These are phyloP conservation scores for Drosophila nebulosa DNA, from an alignment of 1,140 invertebrate genomes.

Conservation along the genomic window DNA sequence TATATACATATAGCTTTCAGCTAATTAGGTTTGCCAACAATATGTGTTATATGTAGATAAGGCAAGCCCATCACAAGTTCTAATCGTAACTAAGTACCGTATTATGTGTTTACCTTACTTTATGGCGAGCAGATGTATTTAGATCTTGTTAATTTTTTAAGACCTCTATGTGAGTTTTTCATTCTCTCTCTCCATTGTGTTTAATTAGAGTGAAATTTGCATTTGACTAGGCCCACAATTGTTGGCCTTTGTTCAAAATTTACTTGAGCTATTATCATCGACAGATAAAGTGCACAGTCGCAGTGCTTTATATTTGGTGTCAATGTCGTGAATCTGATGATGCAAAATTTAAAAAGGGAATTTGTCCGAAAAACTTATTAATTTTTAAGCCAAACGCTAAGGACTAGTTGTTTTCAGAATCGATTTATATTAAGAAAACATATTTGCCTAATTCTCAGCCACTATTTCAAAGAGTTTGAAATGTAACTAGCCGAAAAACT, in stretches of 20 bases:
- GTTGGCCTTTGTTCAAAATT: conserved; percentile 8
- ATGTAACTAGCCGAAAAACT: no score
- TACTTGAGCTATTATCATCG: conserved; percentile 8
- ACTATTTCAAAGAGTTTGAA: no score
- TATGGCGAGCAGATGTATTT: conserved; percentile 8
- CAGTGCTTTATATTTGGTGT: not conserved
- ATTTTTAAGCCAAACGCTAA: no score
- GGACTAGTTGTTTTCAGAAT: no score
- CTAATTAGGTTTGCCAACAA: conserved; percentile 66
- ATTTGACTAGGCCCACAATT: not conserved
- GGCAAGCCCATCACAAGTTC: conserved; percentile 9
- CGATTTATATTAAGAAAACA: no score
- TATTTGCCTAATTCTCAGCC: no score
- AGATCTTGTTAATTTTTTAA: conserved; percentile 23
- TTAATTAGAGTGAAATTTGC: conserved; percentile 26
- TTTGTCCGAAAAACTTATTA: no score
- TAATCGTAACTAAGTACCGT: conserved; percentile 12
- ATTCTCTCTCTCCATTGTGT: not conserved
- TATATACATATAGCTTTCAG: conserved; percentile 27
- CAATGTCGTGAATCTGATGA: not conserved
- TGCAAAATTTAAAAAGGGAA: not conserved
- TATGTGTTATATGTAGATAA: not conserved
- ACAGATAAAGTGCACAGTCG: not conserved
- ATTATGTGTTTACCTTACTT: conserved; percentile 20
- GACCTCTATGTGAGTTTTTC: conserved; percentile 17